phyloP scores from a whole-genome alignment of 1,140 invertebrate genomes.

The Cryptotermes secundus region DNA sequence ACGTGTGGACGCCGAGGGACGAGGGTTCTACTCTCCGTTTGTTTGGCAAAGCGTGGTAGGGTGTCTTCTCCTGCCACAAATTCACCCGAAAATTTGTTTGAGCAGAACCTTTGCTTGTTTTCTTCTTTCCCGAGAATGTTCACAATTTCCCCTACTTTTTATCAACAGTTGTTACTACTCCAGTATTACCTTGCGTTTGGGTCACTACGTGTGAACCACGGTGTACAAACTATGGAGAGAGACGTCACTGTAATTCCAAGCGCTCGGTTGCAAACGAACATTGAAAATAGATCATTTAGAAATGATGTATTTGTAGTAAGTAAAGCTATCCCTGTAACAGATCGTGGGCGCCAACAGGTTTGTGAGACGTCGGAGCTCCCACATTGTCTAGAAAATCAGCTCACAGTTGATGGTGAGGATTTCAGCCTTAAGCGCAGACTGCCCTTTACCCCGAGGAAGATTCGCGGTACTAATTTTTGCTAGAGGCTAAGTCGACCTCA shows the following conservation, averaged over 20 bases:
- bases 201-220: background rate
- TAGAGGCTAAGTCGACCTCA: too few species aligned
- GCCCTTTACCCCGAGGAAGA: too few species aligned
- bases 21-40: background rate
- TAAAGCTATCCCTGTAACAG: too few species aligned
- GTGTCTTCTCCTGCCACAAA: background rate
- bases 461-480: too few species aligned
- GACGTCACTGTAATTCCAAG: background rate
- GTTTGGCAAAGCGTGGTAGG: background rate
- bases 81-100: slow-evolving; percentile 2
- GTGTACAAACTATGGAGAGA: background rate
- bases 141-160: background rate
- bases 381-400: too few species aligned
- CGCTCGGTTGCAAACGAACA: background rate
- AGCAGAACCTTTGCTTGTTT: background rate
- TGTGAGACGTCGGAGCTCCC: too few species aligned
- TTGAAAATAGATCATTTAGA: background rate
- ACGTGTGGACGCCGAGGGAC: slow-evolving; percentile 4
- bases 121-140: background rate
- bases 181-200: background rate
- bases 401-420: too few species aligned
- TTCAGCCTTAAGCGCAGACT: too few species aligned
- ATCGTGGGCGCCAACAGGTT: too few species aligned
- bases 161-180: background rate
- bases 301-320: too few species aligned